A percentile compares a stretch with the other conserved stretches of the same genome.
phyloP scores from a whole-genome alignment of 2,797 vertebrate genomes.

The Chaunax sp. region DNA sequence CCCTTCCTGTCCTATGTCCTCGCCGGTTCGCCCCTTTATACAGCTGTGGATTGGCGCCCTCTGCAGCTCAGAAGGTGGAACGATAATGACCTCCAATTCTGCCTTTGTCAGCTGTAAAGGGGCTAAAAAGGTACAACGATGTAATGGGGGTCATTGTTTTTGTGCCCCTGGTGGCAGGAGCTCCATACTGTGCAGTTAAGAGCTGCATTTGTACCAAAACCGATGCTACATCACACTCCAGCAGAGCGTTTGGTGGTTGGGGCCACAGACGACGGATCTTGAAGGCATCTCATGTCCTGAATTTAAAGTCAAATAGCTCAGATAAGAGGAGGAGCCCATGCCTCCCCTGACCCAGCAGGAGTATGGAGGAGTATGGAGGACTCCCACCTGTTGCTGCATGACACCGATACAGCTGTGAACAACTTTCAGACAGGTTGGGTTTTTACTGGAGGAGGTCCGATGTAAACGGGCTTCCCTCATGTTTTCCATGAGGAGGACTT shows the following conservation, averaged over 20 bases:
- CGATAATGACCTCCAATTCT: too few relatives aligned
- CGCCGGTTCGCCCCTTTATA: too few relatives aligned
- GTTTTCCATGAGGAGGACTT: slow-evolving; percentile 48
- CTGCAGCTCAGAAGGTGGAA: too few relatives aligned
- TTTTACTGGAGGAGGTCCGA: slow-evolving; percentile 32
- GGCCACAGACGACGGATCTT: neutral
- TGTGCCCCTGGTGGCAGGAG: too few relatives aligned
- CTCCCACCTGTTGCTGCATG: slow-evolving; percentile 75
- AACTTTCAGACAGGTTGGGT: slow-evolving; percentile 65
- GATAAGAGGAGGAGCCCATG: slow-evolving; percentile 20
- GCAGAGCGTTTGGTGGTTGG: neutral
- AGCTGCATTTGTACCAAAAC: too few relatives aligned
- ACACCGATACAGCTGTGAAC: slow-evolving; percentile 77
- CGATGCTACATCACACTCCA: neutral
- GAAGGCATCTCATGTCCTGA: slow-evolving; percentile 2
- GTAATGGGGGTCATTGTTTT: too few relatives aligned
- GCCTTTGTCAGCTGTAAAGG: too few relatives aligned
- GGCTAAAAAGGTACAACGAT: too few relatives aligned
- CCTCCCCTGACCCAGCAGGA: slow-evolving; percentile 30
- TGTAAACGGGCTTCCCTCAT: slow-evolving; percentile 52
- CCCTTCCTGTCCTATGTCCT: too few relatives aligned
- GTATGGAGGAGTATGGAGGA: too few relatives aligned
- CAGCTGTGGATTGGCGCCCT: too few relatives aligned
- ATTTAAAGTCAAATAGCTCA: slow-evolving; percentile 21
- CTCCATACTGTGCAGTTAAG: too few relatives aligned